Evolutionary conservation across 2,797 vertebrate species (phyloP).

Genomic region (Hafferia zeledoni): DNA sequence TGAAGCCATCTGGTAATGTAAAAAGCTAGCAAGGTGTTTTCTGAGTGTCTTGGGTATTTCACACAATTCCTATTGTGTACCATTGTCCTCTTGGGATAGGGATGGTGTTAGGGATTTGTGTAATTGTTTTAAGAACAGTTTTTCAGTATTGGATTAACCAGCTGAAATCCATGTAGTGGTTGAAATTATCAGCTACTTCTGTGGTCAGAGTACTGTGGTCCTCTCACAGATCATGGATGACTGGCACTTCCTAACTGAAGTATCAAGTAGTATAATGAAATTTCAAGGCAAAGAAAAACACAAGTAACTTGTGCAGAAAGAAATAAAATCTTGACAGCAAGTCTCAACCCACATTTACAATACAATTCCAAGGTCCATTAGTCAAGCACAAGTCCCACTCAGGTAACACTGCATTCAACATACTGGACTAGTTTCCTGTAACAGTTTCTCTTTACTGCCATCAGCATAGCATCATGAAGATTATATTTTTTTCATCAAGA

Average conservation of each 20-base stretch:
- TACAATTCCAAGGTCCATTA: background rate
- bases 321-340: background rate
- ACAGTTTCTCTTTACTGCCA: background rate
- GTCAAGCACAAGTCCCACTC: background rate
- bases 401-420: background rate
- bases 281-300: slow-evolving; percentile 27
- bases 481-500: background rate
- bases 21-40: slow-evolving; percentile 12
- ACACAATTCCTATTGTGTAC: background rate
- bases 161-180: background rate
- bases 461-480: background rate
- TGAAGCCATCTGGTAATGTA: background rate
- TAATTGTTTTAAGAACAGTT: background rate
- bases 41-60: background rate
- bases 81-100: background rate
- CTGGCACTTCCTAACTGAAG: background rate
- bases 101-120: background rate
- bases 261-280: slow-evolving; percentile 10
- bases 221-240: background rate
- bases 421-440: background rate
- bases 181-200: background rate
- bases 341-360: background rate
- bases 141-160: background rate
- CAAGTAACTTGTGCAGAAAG: background rate
- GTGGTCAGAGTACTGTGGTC: background rate